phyloP scores from a whole-genome alignment of 2,888 invertebrate species.

The Globia sparganii region DNA sequence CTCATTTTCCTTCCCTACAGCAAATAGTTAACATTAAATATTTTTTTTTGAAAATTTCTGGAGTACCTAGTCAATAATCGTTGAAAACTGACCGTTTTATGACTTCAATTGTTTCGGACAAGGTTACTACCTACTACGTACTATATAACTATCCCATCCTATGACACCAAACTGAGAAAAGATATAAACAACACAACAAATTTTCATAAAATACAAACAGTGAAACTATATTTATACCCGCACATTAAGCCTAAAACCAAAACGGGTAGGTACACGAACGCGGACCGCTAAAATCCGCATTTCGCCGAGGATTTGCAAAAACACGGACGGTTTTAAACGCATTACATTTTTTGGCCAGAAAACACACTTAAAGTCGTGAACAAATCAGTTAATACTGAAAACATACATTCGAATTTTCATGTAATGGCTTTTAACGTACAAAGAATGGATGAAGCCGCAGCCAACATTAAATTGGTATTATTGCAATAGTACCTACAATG shows the following conservation, averaged over 20 bases:
- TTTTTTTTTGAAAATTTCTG: too few species aligned
- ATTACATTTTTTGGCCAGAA: conserved; percentile 60
- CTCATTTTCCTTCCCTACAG: too few species aligned
- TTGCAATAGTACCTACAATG: conserved; percentile 28
- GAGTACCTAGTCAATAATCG: not conserved
- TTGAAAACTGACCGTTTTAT: not conserved
- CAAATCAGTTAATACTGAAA: conserved; percentile 63
- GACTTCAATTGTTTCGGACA: not conserved
- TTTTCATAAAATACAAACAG: conserved; percentile 21
- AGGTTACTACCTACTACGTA: too few species aligned
- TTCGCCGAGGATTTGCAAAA: conserved; percentile 61
- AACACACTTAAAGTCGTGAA: conserved; percentile 51
- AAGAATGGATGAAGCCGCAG: conserved; percentile 43
- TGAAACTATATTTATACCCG: conserved; percentile 27
- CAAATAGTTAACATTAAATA: too few species aligned
- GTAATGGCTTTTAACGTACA: conserved; percentile 52
- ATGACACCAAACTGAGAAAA: not conserved
- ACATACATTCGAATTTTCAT: conserved; percentile 56
- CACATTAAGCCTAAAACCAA: conserved; percentile 52
- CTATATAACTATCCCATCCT: too few species aligned
- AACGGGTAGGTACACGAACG: conserved; percentile 25
- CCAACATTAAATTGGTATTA: conserved; percentile 58
- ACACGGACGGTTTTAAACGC: conserved; percentile 56
- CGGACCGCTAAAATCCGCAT: conserved; percentile 48
- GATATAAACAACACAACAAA: conserved; percentile 15